These are phyloP conservation scores for Alcedo quadribrachys DNA, from an alignment of 2,797 vertebrate genomes.

Conservation along the genomic window DNA sequence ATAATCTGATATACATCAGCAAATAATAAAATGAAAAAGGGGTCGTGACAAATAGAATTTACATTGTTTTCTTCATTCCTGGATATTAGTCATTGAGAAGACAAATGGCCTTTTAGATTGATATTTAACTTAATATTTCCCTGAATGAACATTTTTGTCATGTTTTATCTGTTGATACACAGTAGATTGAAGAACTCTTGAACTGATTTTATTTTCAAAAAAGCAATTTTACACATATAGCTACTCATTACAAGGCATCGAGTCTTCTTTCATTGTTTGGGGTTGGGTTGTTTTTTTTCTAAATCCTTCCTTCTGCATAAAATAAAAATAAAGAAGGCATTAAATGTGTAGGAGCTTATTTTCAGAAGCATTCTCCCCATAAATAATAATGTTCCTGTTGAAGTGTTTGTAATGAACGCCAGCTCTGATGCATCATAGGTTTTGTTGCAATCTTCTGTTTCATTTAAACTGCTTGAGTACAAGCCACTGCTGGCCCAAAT, in stretches of 20 bases:
- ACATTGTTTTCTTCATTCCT: slow-evolving; percentile 60
- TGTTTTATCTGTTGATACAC: slow-evolving; percentile 47
- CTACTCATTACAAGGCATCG: slow-evolving; percentile 8
- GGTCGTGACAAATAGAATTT: slow-evolving; percentile 32
- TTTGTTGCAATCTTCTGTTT: slow-evolving; percentile 19
- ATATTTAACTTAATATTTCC: slow-evolving; percentile 54
- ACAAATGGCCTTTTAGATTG: slow-evolving; percentile 55
- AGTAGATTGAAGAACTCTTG: neutral
- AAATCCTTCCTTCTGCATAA: neutral
- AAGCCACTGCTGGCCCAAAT: neutral
- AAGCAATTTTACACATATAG: slow-evolving; percentile 23
- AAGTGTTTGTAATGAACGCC: slow-evolving; percentile 3
- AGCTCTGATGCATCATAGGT: neutral
- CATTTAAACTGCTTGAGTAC: neutral
- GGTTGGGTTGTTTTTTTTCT: neutral
- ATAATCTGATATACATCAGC: slow-evolving; percentile 58
- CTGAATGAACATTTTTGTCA: slow-evolving; percentile 23
- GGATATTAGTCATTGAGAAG: slow-evolving; percentile 42
- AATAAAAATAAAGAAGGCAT: slow-evolving; percentile 24
- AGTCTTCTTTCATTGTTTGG: neutral
- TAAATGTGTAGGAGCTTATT: slow-evolving; percentile 23
- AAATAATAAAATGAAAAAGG: slow-evolving; percentile 73
- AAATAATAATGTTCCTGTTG: slow-evolving; percentile 44
- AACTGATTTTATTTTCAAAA: neutral
- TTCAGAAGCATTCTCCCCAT: slow-evolving; percentile 4